Percentiles rank a stretch among this genome's conserved stretches.
Conservation (phyloP, 2,888 invertebrate species). For the Dendrolimus houi region DNA sequence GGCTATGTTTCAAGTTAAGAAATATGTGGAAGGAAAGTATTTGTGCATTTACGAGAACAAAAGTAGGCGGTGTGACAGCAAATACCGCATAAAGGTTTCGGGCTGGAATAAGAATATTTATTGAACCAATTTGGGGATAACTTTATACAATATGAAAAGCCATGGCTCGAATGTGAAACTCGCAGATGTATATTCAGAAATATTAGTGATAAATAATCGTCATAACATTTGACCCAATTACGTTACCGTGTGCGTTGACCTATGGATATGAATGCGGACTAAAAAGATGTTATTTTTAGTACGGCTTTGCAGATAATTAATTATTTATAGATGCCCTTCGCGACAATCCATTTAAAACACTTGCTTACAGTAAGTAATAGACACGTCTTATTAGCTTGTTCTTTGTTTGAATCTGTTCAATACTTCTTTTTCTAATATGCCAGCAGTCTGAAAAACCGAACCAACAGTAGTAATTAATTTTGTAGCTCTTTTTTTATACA, state of each 20-base stretch:
- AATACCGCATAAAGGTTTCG: conserved; percentile 57
- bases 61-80: conserved; percentile 45
- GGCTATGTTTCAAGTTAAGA: neutral
- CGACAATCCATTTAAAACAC: conserved; percentile 35
- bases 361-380: conserved; percentile 31
- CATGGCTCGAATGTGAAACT: neutral
- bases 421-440: no score
- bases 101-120: conserved; percentile 16
- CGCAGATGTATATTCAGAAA: conserved; percentile 14
- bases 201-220: conserved; percentile 37
- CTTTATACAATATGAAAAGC: neutral
- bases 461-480: no score
- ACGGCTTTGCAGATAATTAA: conserved; percentile 73
- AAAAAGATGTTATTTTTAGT: conserved; percentile 69
- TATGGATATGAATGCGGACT: conserved; percentile 68
- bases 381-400: conserved; percentile 40
- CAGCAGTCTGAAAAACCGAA: no score
- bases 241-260: conserved; percentile 68
- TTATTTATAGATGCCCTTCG: conserved; percentile 65
- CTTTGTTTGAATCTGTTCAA: conserved; percentile 47
- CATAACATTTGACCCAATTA: conserved; percentile 71
- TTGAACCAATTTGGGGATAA: neutral
- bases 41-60: conserved; percentile 11
- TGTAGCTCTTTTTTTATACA: no score
- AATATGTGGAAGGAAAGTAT: conserved; percentile 7